Evolutionary conservation across 2,888 invertebrate genomes (phyloP), one percentile per base, ranked within the genome.

Genomic region (Halocaridina rubra): DNA sequence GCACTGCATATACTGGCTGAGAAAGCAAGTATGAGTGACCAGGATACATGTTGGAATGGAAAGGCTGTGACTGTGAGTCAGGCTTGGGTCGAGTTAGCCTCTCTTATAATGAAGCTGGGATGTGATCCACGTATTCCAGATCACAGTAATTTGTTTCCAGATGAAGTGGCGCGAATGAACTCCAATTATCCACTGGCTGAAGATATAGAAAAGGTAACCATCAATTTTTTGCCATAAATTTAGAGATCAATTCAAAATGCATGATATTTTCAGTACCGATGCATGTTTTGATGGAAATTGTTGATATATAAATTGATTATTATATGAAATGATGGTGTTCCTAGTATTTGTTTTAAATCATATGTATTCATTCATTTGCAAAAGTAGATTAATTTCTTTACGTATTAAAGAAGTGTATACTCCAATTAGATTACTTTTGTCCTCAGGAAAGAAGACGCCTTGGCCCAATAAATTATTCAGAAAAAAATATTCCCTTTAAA

Each of bases 71-170:
- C 71, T 72, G 82, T 82, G 59, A 33, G 46, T 32, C 64, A 82
- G 59, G 82, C 82, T n/a, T 82, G 82, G 82, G 57, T 82, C 33
- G 46, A 33, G n/a, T 19, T 82, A 61, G 82, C 82, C 16, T 46
- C 19, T 27, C 53, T 82, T 22, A 32, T 82, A 27, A 46, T 82
- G 71, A 71, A 33, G 24, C 72, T 82, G 69, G 82, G 82, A 16
- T 69, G 69, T 29, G 77, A 82, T 16, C 82, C 82, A 2, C 27
- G 75, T 2, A 39, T 61, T 0, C 72, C 71, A 7, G 72, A 82
- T 39, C 77, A 78, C 29, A 13, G 10, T 22, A 29, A 39, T 29
- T 24, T 19, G 4, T 27, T 13, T 10, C 78, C 82, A 16, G 27
- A 53, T 59, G 77, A 77, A 57, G 33, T 82, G 24, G 61, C 82